A percentile compares a stretch with the other conserved stretches of the same genome.
These are phyloP conservation scores for Drosophila guanche DNA, from an alignment of 1,140 invertebrate genomes.

Conservation along the genomic window DNA sequence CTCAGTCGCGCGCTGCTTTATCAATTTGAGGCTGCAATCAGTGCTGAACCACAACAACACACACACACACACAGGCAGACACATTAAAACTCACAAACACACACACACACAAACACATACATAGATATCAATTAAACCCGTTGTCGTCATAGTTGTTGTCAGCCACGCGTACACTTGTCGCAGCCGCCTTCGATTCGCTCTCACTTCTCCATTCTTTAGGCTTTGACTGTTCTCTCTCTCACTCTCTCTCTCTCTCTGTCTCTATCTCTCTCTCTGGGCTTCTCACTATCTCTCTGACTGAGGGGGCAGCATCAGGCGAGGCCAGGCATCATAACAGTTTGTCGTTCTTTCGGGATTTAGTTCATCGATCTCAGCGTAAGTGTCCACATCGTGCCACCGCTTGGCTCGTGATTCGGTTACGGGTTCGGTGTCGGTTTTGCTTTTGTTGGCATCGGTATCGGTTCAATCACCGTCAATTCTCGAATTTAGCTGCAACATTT, in stretches of 20 bases:
- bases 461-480: not conserved
- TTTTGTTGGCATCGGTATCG: constrained; percentile 6
- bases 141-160: constrained; percentile 61
- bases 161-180: constrained; percentile 78
- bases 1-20: constrained; percentile 37
- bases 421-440: constrained; percentile 16
- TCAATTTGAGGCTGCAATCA: constrained; percentile 69
- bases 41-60: constrained; percentile 37
- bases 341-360: constrained; percentile 69
- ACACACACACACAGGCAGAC: constrained; percentile 10
- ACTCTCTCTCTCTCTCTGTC: not conserved
- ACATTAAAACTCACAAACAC: constrained; percentile 14
- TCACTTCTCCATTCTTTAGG: constrained; percentile 1
- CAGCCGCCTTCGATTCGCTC: constrained; percentile 23
- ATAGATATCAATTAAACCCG: constrained; percentile 75
- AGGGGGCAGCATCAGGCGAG: constrained; percentile 11
- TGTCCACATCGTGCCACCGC: constrained; percentile 58
- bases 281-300: constrained; percentile 17
- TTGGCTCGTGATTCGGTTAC: constrained; percentile 13
- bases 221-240: constrained; percentile 18
- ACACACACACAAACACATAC: constrained; percentile 68
- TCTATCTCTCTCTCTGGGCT: constrained; percentile 25
- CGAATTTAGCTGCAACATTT: no score
- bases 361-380: constrained; percentile 81
- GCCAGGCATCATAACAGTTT: constrained; percentile 58